Evolutionary conservation across 2,113 vertebrate species (phyloP).

Genomic region (Porphyrio hochstetteri): DNA sequence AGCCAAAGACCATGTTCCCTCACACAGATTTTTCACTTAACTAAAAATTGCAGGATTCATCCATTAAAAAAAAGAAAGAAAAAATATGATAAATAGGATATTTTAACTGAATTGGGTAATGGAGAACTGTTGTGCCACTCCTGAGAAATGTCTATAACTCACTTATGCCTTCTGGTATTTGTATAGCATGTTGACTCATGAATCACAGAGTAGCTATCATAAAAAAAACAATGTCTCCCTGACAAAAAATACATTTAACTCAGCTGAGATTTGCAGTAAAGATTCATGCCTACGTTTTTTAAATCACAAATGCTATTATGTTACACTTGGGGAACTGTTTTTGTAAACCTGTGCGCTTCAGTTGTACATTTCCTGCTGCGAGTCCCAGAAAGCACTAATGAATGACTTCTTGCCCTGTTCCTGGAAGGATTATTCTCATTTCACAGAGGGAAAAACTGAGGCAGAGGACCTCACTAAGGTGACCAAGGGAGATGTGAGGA

Average conservation of each 20-base stretch:
- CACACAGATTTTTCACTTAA: slow-evolving; percentile 10
- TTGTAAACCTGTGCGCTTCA: background rate
- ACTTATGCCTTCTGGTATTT: slow-evolving; percentile 65
- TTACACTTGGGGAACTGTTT: background rate
- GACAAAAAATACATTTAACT: slow-evolving; percentile 45
- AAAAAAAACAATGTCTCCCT: slow-evolving; percentile 36
- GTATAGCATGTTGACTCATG: slow-evolving; percentile 62
- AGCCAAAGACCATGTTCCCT: background rate
- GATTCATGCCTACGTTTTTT: slow-evolving; percentile 30
- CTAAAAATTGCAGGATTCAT: slow-evolving; percentile 42
- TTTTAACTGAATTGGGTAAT: slow-evolving; percentile 64
- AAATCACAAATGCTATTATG: slow-evolving; percentile 20
- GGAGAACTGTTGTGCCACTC: slow-evolving; percentile 54
- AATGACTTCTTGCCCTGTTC: background rate
- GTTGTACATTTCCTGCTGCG: background rate
- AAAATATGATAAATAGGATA: slow-evolving; percentile 32
- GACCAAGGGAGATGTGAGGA: background rate
- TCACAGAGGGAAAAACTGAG: background rate
- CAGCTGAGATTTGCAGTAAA: slow-evolving; percentile 44
- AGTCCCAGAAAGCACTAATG: background rate
- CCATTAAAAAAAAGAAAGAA: background rate
- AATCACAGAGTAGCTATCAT: slow-evolving; percentile 53
- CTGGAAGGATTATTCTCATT: background rate
- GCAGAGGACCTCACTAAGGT: background rate
- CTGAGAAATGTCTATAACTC: slow-evolving; percentile 65